Base-by-base conservation (phyloP, 2,888 invertebrate species). In the Cryptophagus acutangulus region DNA sequence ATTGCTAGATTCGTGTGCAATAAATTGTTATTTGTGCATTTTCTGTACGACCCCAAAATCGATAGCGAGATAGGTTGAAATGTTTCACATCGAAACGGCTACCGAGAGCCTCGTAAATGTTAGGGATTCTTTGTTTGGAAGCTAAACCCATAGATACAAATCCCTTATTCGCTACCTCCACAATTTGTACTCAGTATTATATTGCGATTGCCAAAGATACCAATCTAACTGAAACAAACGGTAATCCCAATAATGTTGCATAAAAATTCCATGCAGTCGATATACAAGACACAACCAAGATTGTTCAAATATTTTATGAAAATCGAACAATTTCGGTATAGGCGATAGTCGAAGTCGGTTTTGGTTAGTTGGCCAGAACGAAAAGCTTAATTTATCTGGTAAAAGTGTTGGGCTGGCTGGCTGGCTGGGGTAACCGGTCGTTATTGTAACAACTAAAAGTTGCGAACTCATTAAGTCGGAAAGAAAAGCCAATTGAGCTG, bases 81-180 rank as follows among this genome's bases (percentile, higher is more conserved):
- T 63, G 65, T 63, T 65, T 59, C 59, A 59, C 59, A 57, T 59
- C 53, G 15, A 55, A 65, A 66, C 57, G 56, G 58, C 59, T 57
- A 59, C 58, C 63, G 43, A 49, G 66, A 63, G 67, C 54, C 49
- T 62, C 63, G 61, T 68, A 67, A 68, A 66, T 57, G 65, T 57
- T 61, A 46, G 48, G 57, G 51, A 58, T 62, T 62, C 60, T 65
- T 63, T 63, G 62, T 63, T 63, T 63, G 57, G 39, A 53, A 59
- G 55, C 57, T 50, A 53, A n/a, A 57, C 48, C 58, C 58, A 52
- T 59, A 58, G 58, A 60, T 58, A 61, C 62, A 61, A 65, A 63
- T 65, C 63, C 63, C 55, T 59, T 58, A 59, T 59, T 55, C 57
- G 57, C 57, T 59, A 57, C 62, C 58, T 59, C 52, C 50, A 55